phyloP scores from a whole-genome alignment of 2,797 vertebrate genomes.

The Lycodopsis pacificus region DNA sequence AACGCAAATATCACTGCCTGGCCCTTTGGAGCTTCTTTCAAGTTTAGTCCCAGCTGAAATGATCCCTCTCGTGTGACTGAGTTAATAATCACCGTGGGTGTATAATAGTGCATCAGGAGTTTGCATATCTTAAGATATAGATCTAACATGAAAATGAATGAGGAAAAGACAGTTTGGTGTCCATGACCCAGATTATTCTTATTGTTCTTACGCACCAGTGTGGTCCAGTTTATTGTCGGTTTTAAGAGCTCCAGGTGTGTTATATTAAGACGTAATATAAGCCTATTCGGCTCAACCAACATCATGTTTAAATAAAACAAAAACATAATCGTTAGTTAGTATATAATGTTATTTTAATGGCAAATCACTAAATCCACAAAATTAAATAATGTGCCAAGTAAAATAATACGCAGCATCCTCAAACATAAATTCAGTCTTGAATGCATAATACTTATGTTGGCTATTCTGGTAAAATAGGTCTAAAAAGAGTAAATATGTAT shows the following conservation, averaged over 20 bases:
- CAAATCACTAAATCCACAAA: constrained; percentile 3
- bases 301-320: background rate
- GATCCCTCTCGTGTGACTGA: constrained; percentile 83
- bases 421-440: background rate
- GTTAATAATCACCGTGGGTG: constrained; percentile 76
- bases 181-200: constrained; percentile 65
- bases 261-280: background rate
- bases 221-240: constrained; percentile 50
- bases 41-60: constrained; percentile 68
- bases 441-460: background rate
- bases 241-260: constrained; percentile 65
- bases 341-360: constrained; percentile 1
- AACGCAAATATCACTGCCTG: constrained; percentile 58
- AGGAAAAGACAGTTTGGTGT: constrained; percentile 67
- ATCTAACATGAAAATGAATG: constrained; percentile 83
- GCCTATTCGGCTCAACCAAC: background rate
- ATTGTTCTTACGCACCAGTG: constrained; percentile 49
- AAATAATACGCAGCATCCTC: constrained; percentile 12
- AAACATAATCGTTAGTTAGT: constrained; percentile 9
- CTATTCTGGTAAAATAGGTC: background rate
- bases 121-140: constrained; percentile 81
- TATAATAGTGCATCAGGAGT: constrained; percentile 68
- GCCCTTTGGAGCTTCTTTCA: constrained; percentile 58
- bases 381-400: constrained; percentile 5
- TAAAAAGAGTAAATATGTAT: background rate